phyloP scores from a whole-genome alignment of 1,140 invertebrate genomes.

The Andrena cerasifolii region DNA sequence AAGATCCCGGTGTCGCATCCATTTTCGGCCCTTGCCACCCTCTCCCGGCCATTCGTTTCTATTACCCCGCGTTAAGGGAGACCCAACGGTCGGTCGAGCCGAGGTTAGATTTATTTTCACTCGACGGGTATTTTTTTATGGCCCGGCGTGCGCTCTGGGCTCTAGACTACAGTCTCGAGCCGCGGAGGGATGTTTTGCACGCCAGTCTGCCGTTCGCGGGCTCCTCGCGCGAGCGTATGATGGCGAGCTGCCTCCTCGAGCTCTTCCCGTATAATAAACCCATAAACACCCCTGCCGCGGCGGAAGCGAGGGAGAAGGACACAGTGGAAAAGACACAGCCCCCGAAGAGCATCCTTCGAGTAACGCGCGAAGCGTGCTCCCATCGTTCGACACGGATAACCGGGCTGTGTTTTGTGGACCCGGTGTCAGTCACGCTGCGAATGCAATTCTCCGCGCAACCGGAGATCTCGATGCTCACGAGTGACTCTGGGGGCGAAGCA shows the following conservation, averaged over 20 bases:
- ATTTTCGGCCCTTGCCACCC: slow-evolving; percentile 48
- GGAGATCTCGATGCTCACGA: slow-evolving; percentile 57
- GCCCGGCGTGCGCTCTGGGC: slow-evolving; percentile 69
- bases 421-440: slow-evolving; percentile 2
- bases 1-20: slow-evolving; percentile 35
- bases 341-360: slow-evolving; percentile 58
- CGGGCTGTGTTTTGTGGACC: background rate
- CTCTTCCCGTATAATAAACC: slow-evolving; percentile 81
- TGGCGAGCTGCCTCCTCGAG: slow-evolving; percentile 68
- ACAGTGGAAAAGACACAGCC: slow-evolving; percentile 50
- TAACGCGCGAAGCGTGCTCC: slow-evolving; percentile 9
- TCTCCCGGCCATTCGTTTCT: slow-evolving; percentile 77
- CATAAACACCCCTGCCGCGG: slow-evolving; percentile 79
- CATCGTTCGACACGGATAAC: background rate
- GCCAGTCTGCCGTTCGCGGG: slow-evolving; percentile 15
- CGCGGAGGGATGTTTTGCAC: slow-evolving; percentile 53
- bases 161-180: slow-evolving; percentile 55
- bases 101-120: slow-evolving; percentile 82
- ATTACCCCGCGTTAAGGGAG: slow-evolving; percentile 75
- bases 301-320: slow-evolving; percentile 23
- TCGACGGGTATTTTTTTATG: slow-evolving; percentile 79
- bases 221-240: slow-evolving; percentile 55
- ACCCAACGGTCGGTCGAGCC: slow-evolving; percentile 42
- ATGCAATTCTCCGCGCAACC: background rate
- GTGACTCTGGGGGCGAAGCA: slow-evolving; percentile 34